phyloP scores from a whole-genome alignment of 2,888 invertebrate species.

The Phorcus lineatus region DNA sequence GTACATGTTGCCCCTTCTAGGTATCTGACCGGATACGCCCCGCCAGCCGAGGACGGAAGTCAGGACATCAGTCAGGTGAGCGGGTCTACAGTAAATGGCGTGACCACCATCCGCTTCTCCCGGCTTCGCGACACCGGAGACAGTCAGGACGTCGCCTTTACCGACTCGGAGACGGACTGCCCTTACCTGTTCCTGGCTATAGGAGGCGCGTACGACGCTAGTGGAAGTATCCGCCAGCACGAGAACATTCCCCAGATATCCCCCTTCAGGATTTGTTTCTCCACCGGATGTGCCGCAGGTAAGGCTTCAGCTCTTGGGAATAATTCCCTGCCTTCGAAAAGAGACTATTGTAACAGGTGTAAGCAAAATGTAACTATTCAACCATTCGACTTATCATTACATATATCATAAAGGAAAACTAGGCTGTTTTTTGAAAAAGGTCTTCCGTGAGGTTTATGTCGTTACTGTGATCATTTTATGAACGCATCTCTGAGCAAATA shows the following conservation, averaged over 20 bases:
- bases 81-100: slow-evolving; percentile 37
- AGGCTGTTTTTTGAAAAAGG: too few species aligned
- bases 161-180: slow-evolving; percentile 67
- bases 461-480: background rate
- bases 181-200: slow-evolving; percentile 49
- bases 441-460: too few species aligned
- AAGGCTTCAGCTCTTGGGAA: background rate
- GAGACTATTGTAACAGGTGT: too few species aligned
- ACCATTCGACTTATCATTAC: too few species aligned
- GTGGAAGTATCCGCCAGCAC: slow-evolving; percentile 28
- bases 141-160: slow-evolving; percentile 34
- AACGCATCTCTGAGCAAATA: background rate
- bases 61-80: slow-evolving; percentile 38
- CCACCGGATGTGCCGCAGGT: slow-evolving; percentile 24
- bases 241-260: slow-evolving; percentile 28
- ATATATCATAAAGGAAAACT: too few species aligned
- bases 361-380: too few species aligned
- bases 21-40: background rate
- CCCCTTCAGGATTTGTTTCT: slow-evolving; percentile 31
- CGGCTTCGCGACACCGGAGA: slow-evolving; percentile 46
- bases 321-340: too few species aligned
- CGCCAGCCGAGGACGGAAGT: slow-evolving; percentile 39
- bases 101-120: slow-evolving; percentile 48
- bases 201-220: slow-evolving; percentile 41
- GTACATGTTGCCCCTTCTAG: background rate